Percentiles rank a stretch among this genome's conserved stretches.
These are phyloP conservation scores for Glandiceps talaboti DNA, from an alignment of 53 echinoderm and acorn worm species.

Conservation along the genomic window DNA sequence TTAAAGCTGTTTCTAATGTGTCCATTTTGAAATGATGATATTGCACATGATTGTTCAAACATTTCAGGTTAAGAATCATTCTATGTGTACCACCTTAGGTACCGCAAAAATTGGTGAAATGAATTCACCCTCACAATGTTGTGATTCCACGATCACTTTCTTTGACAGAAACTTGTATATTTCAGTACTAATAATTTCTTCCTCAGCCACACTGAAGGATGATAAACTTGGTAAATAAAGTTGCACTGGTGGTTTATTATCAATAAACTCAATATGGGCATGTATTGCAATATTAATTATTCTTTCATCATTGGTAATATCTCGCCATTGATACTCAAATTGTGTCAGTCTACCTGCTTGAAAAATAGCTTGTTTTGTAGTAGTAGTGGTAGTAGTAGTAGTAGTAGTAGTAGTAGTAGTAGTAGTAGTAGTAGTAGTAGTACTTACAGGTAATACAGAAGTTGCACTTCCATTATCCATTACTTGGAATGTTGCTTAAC, in stretches of 20 bases:
- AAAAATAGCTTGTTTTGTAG: constrained; percentile 16
- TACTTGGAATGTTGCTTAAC: too few species aligned
- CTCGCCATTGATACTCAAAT: constrained; percentile 20
- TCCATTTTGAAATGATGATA: too few species aligned
- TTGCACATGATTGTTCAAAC: background rate
- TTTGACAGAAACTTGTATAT: constrained; percentile 22
- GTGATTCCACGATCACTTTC: constrained; percentile 19
- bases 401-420: too few species aligned
- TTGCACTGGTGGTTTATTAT: constrained; percentile 9
- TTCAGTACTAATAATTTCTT: constrained; percentile 10
- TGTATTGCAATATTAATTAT: constrained; percentile 18
- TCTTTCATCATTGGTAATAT: constrained; percentile 19
- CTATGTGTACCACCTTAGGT: background rate
- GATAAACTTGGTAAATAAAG: background rate
- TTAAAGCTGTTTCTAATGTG: background rate
- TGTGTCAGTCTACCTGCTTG: constrained; percentile 35
- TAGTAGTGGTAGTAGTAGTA: too few species aligned
- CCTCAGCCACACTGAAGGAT: constrained; percentile 6
- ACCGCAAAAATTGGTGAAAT: background rate
- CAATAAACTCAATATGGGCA: constrained; percentile 28
- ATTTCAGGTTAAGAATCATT: background rate
- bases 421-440: too few species aligned
- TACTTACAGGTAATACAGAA: too few species aligned
- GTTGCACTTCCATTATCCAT: too few species aligned
- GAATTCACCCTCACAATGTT: too few species aligned